Percentiles rank a stretch among this genome's conserved stretches.
These are phyloP conservation scores for Micrasema longulum DNA, from an alignment of 1,140 invertebrate species.

Conservation along the genomic window DNA sequence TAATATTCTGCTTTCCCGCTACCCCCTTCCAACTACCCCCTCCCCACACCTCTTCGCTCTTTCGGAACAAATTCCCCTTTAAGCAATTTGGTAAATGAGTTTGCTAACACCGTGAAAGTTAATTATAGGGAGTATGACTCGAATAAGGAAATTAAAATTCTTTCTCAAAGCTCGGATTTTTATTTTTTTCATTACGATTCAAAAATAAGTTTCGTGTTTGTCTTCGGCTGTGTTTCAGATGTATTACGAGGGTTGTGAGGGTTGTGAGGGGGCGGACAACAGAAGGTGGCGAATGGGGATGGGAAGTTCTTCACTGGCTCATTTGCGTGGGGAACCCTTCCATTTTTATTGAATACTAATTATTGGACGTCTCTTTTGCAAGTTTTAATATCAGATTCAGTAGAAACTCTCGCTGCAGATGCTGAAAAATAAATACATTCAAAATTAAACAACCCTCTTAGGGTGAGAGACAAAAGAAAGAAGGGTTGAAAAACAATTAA, in stretches of 20 bases:
- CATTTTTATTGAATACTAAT: slow-evolving; percentile 54
- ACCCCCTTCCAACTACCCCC: background rate
- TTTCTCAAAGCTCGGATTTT: slow-evolving; percentile 53
- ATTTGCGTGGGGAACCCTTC: slow-evolving; percentile 36
- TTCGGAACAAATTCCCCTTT: slow-evolving; percentile 52
- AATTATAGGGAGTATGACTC: slow-evolving; percentile 55
- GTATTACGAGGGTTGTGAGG: slow-evolving; percentile 20
- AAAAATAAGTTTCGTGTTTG: slow-evolving; percentile 51
- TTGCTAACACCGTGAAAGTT: slow-evolving; percentile 56
- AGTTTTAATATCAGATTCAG: slow-evolving; percentile 50
- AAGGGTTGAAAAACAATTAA: slow-evolving; percentile 51
- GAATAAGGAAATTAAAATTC: slow-evolving; percentile 56
- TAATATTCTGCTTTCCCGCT: background rate
- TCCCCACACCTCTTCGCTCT: slow-evolving; percentile 16
- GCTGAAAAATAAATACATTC: slow-evolving; percentile 36
- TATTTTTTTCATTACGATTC: slow-evolving; percentile 54
- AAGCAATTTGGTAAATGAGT: slow-evolving; percentile 56
- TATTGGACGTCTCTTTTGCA: slow-evolving; percentile 53
- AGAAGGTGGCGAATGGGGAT: background rate
- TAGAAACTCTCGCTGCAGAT: background rate
- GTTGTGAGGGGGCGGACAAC: background rate
- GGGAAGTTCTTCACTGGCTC: slow-evolving; percentile 23
- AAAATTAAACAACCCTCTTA: slow-evolving; percentile 21
- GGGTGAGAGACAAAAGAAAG: slow-evolving; percentile 31
- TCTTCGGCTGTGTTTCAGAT: slow-evolving; percentile 30